These are phyloP conservation scores for Sinocyclocheilus anophthalmus DNA, from an alignment of 2,113 vertebrate species.

Conservation along the genomic window DNA sequence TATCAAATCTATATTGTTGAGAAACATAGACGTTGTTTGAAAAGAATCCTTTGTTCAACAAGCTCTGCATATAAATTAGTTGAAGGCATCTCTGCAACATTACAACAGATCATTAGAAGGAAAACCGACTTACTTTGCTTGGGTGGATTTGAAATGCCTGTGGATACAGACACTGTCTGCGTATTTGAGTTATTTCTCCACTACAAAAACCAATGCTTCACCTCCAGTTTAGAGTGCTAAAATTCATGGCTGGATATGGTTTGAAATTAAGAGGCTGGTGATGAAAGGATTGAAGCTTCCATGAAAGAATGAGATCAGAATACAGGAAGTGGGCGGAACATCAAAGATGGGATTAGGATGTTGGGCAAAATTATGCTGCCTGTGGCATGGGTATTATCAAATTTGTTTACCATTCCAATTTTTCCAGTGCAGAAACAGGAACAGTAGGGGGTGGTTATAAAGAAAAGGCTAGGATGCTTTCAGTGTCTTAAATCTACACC, in stretches of 20 bases:
- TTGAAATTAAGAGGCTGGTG: slow-evolving; percentile 39
- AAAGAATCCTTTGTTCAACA: slow-evolving; percentile 2
- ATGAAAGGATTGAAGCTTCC: slow-evolving; percentile 29
- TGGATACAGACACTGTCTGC: background rate
- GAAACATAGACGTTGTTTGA: background rate
- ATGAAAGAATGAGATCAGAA: slow-evolving; percentile 47
- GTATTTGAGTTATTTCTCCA: no score
- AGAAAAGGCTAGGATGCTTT: background rate
- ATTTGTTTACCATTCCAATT: slow-evolving; percentile 43
- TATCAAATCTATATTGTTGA: background rate
- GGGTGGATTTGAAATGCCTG: background rate
- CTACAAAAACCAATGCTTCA: background rate
- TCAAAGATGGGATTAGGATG: slow-evolving; percentile 69
- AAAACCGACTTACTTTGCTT: background rate
- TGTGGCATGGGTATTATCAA: slow-evolving; percentile 53
- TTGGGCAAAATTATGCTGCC: slow-evolving; percentile 50
- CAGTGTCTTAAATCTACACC: background rate
- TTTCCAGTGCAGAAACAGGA: slow-evolving; percentile 40
- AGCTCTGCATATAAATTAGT: background rate
- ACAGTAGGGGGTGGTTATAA: slow-evolving; percentile 10
- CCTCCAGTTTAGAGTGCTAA: background rate
- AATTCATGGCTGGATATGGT: slow-evolving; percentile 18
- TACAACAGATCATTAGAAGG: background rate
- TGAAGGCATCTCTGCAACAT: background rate
- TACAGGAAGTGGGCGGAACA: slow-evolving; percentile 65